A percentile compares a stretch with the other conserved stretches of the same genome.
Evolutionary conservation across 2,888 invertebrate genomes (phyloP).

Genomic region (Tetrapedia diversipes): DNA sequence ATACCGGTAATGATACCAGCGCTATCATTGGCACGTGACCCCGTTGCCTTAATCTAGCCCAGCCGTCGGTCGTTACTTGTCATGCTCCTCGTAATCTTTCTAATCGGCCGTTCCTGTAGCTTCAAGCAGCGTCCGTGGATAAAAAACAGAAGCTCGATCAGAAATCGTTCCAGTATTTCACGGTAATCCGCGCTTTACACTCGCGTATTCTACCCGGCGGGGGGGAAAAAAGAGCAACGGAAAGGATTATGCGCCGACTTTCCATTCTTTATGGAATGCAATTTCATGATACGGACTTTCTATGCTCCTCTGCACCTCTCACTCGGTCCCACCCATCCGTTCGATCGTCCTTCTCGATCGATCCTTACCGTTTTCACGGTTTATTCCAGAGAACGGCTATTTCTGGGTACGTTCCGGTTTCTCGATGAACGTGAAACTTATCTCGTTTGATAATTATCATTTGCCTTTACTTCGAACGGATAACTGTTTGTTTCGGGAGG

Average conservation of each 20-base stretch:
- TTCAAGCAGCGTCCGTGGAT: constrained; percentile 22
- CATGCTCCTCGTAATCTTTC: constrained; percentile 55
- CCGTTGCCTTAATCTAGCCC: constrained; percentile 80
- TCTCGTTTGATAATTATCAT: neutral
- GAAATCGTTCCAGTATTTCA: constrained; percentile 39
- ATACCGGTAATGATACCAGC: constrained; percentile 54
- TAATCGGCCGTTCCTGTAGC: constrained; percentile 35
- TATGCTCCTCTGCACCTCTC: constrained; percentile 59
- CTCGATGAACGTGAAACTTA: neutral
- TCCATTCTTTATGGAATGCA: constrained; percentile 65
- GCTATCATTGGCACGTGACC: constrained; percentile 73
- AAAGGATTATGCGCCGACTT: constrained; percentile 58
- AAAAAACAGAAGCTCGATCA: constrained; percentile 37
- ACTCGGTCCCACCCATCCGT: constrained; percentile 57
- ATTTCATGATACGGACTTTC: constrained; percentile 63
- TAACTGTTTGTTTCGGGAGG: no score
- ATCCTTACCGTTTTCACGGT: constrained; percentile 16
- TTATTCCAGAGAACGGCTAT: constrained; percentile 12
- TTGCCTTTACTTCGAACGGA: rapidly evolving
- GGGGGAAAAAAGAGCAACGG: constrained; percentile 5
- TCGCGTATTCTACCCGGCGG: constrained; percentile 33
- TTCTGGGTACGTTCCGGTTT: constrained; percentile 6
- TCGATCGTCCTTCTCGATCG: constrained; percentile 48
- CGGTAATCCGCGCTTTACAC: constrained; percentile 45
- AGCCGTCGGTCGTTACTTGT: constrained; percentile 49